Base-by-base conservation (phyloP, 1,140 invertebrate species). In the Tigriopus japonicus region DNA sequence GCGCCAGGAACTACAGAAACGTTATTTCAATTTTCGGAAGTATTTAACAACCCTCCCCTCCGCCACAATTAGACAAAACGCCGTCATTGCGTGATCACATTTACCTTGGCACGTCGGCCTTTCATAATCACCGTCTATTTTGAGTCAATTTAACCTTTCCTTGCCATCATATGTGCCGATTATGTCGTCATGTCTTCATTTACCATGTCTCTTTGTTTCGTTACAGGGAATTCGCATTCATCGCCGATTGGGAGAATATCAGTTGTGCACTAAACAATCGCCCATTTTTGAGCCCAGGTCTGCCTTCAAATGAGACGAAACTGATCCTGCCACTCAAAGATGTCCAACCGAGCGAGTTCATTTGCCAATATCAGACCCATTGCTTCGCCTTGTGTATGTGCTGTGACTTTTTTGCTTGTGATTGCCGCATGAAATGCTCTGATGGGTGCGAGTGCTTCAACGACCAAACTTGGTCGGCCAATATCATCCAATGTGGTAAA, bases 361-460 rank as follows among this genome's bases (percentile, higher is more conserved):
- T 93, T 40, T 93, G 89, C 73, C 85, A 86, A 69, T 93, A 93
- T 68, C 82, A 87, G 42, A 81, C 82, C 52, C 88, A 92, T 66
- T 93, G 89, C 71, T 89, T 89, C 68, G 82, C 87, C 0, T 70
- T 88, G 49, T 93, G 89, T 69, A 85, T 91, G 65, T 93, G 89
- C 71, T 93, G 89, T 70, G 88, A 93, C 68, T 93, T 88, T 67
- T 87, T 90, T 70, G 87, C 87, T 23, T 93, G 89, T 70, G 74
- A 93, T 69, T 93, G 88, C 74, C 86, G 92, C 76, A 91, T 93
- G 87, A 89, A 84, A 19, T 93, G 89, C 68, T 88, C 89, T 17
- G 80, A 79, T 52, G 86, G 89, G 67, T 93, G 89, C 70, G 85
- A 85, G 28, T 93, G 89, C 72, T 92, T 88, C 72, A 86, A 92